phyloP scores from a whole-genome alignment of 2,113 vertebrate species.

The Meriones unguiculatus region DNA sequence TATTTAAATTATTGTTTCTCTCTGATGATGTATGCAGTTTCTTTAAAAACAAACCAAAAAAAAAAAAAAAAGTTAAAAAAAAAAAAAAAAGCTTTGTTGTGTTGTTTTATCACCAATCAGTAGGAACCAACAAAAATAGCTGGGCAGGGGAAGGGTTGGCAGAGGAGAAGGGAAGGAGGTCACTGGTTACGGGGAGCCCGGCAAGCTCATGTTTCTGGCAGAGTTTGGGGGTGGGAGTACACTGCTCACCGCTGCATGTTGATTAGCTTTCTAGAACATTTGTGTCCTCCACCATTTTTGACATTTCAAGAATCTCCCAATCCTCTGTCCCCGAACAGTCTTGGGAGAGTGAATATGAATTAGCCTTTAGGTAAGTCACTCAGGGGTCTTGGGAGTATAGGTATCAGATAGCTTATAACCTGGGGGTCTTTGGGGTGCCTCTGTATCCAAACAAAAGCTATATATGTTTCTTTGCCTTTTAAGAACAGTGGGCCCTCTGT shows the following conservation, averaged over 20 bases:
- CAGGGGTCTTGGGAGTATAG: neutral
- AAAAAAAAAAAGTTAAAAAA: conserved; percentile 78
- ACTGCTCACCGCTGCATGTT: fast-evolving
- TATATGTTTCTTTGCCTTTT: neutral
- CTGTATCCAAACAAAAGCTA: neutral
- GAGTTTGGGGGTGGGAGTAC: fast-evolving
- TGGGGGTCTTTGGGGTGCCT: neutral
- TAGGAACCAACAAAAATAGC: neutral
- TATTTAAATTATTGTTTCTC: conserved; percentile 96
- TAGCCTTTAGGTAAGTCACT: neutral
- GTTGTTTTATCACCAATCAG: conserved; percentile 72
- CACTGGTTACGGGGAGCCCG: neutral
- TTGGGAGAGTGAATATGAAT: neutral
- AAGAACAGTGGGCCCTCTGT: neutral
- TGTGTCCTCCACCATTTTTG: neutral
- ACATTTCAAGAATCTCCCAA: neutral
- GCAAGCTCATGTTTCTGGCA: neutral
- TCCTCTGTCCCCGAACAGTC: neutral
- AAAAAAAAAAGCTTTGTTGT: conserved; percentile 68
- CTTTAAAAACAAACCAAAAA: conserved; percentile 88
- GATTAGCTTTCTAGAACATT: neutral
- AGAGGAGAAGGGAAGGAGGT: neutral
- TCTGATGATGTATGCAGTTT: conserved; percentile 95
- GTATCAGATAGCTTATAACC: neutral
- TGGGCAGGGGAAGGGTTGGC: neutral